Conservation (phyloP, 2,888 invertebrate genomes). For the Cantharis rustica region DNA sequence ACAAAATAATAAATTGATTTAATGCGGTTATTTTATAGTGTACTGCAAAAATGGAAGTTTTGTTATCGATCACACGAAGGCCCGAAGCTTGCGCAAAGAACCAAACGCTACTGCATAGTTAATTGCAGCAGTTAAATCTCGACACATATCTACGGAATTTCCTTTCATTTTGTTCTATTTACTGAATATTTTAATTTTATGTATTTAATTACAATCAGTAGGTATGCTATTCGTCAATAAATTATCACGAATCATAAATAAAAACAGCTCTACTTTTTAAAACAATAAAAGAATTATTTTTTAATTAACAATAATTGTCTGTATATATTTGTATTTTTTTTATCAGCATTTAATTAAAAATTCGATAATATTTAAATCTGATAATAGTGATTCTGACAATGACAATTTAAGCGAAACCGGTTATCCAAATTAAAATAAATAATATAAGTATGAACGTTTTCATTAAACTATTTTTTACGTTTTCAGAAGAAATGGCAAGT, state of each 20-base stretch:
- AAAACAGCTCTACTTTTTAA: background rate
- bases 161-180: background rate
- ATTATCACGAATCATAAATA: background rate
- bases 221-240: too few relatives aligned
- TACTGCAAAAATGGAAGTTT: conserved; percentile 28
- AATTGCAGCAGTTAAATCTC: background rate
- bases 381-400: too few relatives aligned
- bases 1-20: conserved; percentile 32
- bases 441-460: too few relatives aligned
- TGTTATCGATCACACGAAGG: conserved; percentile 14
- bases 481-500: too few relatives aligned
- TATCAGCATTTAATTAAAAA: too few relatives aligned
- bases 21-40: conserved; percentile 32
- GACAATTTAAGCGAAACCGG: too few relatives aligned
- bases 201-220: background rate
- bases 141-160: background rate
- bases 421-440: too few relatives aligned
- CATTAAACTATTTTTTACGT: too few relatives aligned
- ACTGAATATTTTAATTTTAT: background rate
- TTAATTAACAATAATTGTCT: too few relatives aligned
- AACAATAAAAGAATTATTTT: background rate
- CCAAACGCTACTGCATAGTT: background rate
- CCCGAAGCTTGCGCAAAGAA: conserved; percentile 23
- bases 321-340: too few relatives aligned
- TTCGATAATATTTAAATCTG: too few relatives aligned